Evolutionary conservation across 2,888 invertebrate genomes (phyloP).

Genomic region (Dysmachus trigonus): DNA sequence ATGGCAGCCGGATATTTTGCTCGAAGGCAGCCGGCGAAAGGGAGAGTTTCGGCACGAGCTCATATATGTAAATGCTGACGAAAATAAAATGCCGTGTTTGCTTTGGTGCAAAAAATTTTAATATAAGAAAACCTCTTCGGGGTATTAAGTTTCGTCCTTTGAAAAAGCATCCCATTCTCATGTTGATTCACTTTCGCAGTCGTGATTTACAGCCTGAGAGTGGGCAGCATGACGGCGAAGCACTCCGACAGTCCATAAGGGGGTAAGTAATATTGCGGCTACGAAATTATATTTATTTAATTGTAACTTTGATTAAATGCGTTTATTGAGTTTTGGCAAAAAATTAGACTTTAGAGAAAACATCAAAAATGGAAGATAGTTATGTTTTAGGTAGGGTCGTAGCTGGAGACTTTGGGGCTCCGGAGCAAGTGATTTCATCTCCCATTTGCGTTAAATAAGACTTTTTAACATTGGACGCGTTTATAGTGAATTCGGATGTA

Average conservation of each 20-base stretch:
- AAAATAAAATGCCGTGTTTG: neutral
- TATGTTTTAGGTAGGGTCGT: too few species aligned
- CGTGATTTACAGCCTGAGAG: neutral
- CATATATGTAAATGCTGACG: neutral
- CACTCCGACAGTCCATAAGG: neutral
- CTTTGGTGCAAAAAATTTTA: slow-evolving; percentile 7
- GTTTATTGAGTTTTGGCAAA: neutral
- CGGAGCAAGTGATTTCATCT: too few species aligned
- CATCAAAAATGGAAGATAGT: too few species aligned
- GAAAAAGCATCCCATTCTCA: neutral
- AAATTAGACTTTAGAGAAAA: neutral
- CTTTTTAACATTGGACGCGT: too few species aligned
- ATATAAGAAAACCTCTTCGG: neutral
- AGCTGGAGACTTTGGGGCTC: too few species aligned
- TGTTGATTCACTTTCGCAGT: neutral
- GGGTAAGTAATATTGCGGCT: neutral
- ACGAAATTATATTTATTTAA: neutral
- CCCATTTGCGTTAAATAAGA: too few species aligned
- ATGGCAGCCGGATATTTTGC: neutral
- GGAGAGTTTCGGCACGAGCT: neutral
- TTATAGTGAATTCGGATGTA: too few species aligned
- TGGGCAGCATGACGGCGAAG: neutral
- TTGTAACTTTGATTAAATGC: neutral
- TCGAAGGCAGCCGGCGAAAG: neutral
- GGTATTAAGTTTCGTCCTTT: slow-evolving; percentile 1